Conservation (phyloP, 2,113 vertebrate genomes). For the Chlorodrepanis virens region DNA sequence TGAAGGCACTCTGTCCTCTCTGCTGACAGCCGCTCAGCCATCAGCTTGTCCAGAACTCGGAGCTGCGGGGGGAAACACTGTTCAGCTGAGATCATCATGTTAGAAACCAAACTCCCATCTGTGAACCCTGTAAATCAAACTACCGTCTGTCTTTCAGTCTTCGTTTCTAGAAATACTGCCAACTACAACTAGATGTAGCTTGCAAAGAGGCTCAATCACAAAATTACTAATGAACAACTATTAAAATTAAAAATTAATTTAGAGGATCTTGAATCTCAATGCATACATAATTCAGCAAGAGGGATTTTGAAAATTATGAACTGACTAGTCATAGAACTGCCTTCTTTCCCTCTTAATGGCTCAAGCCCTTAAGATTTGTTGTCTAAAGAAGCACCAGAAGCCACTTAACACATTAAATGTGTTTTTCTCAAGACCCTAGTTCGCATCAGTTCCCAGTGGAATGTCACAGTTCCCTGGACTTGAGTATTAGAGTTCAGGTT, state of each 20-base stretch:
- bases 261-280: background rate
- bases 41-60: constrained; percentile 89
- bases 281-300: background rate
- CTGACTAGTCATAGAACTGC: background rate
- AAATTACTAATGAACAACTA: background rate
- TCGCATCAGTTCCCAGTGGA: background rate
- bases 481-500: background rate
- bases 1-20: constrained; percentile 88
- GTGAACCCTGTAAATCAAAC: background rate
- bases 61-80: constrained; percentile 71
- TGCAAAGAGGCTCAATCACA: background rate
- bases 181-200: background rate
- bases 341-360: background rate
- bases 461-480: background rate
- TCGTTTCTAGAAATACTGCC: background rate
- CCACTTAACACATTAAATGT: background rate
- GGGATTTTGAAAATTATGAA: background rate
- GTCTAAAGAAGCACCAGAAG: background rate
- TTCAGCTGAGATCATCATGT: background rate
- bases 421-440: background rate
- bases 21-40: constrained; percentile 86
- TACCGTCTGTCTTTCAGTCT: background rate
- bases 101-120: background rate
- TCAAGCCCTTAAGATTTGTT: background rate
- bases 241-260: background rate